phyloP scores from a whole-genome alignment of 2,797 vertebrate species.

The Echeneis naucrates region DNA sequence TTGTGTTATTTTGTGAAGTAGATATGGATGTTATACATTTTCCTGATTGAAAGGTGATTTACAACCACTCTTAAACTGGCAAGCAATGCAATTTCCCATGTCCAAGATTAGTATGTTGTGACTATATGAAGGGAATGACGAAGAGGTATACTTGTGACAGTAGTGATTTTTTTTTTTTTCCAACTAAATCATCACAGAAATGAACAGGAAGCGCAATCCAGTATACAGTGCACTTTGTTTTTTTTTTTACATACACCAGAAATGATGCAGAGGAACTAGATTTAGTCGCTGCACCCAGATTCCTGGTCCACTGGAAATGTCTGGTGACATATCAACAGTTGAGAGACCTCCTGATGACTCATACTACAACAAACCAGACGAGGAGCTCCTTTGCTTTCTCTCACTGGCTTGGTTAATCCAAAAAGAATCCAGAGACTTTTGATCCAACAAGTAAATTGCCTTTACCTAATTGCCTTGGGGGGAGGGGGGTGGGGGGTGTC shows the following conservation, averaged over 20 bases:
- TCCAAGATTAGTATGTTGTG: not conserved
- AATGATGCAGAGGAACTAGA: not conserved
- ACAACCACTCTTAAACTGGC: not conserved
- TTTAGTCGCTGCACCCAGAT: not conserved
- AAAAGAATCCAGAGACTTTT: slow-evolving; percentile 10
- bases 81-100: not conserved
- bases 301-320: no score
- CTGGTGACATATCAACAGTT: not conserved
- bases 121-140: not conserved
- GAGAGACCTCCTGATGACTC: slow-evolving; percentile 42
- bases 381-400: slow-evolving; percentile 11
- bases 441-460: slow-evolving; percentile 15
- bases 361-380: slow-evolving; percentile 34
- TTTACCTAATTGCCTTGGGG: slow-evolving; percentile 3
- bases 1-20: no score
- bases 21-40: not conserved
- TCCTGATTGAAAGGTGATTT: no score
- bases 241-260: not conserved
- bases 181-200: no score
- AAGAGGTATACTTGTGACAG: not conserved
- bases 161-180: no score
- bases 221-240: not conserved
- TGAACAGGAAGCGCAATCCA: not conserved
- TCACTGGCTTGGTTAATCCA: slow-evolving; percentile 7
- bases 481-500: not conserved